phyloP scores from a whole-genome alignment of 2,113 vertebrate genomes.

The Sardina pilchardus region DNA sequence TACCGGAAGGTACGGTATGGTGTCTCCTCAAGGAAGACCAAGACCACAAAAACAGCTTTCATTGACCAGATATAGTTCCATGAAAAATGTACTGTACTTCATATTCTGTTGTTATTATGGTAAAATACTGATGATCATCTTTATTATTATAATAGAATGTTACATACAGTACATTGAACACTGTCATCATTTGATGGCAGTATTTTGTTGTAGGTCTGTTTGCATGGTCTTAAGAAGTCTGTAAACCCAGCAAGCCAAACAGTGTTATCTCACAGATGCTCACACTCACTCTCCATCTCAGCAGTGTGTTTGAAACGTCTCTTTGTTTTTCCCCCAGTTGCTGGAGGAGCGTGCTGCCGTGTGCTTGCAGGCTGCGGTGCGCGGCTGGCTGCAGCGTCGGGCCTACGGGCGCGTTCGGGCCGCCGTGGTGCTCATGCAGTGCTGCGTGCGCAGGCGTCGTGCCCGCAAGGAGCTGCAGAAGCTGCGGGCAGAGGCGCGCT shows the following conservation, averaged over 20 bases:
- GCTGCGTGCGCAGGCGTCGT: slow-evolving; percentile 69
- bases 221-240: too few species aligned
- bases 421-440: slow-evolving; percentile 68
- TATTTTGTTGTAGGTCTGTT: too few species aligned
- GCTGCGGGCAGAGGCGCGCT: slow-evolving; percentile 68
- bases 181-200: too few species aligned
- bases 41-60: neutral
- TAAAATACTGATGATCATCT: too few species aligned
- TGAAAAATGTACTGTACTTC: too few species aligned
- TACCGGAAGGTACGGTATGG: slow-evolving; percentile 58
- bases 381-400: slow-evolving; percentile 71
- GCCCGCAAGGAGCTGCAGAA: slow-evolving; percentile 65
- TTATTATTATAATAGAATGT: too few species aligned
- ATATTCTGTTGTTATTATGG: too few species aligned
- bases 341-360: slow-evolving; percentile 59
- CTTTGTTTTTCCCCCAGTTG: slow-evolving; percentile 53
- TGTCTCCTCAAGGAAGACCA: neutral
- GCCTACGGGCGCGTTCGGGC: slow-evolving; percentile 47
- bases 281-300: too few species aligned
- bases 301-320: neutral
- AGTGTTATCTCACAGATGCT: too few species aligned
- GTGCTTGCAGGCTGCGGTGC: slow-evolving; percentile 65
- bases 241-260: too few species aligned
- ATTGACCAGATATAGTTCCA: neutral
- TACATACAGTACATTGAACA: too few species aligned